Base-by-base conservation (phyloP, 2,113 vertebrate genomes). In the Rhineura floridana region DNA sequence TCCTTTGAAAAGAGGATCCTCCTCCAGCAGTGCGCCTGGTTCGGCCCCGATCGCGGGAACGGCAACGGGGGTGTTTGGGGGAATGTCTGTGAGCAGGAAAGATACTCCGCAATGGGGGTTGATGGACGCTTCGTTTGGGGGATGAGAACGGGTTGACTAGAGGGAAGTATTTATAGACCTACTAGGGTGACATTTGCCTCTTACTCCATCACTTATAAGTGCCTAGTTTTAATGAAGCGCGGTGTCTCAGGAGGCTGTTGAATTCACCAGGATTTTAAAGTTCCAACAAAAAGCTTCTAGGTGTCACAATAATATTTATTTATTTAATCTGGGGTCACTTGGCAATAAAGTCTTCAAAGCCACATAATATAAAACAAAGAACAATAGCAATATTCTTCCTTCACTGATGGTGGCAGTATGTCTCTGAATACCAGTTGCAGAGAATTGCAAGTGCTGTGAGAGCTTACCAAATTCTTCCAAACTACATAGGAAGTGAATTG, bases 61-160 rank as follows among this genome's bases (percentile, higher is more conserved):
- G n/a, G 55, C 79, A 23, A 10, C 52, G 79, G 55, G 79, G 79
- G 52, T 59, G 33, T 81, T 81, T 81, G 19, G 79, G 79, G 79
- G 55, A 81, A 62, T 62, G 79, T 63, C 80, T 81, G 80, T 81
- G 80, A 81, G 80, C 52, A 81, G 39, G 55, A 81, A 79, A 79
- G 77, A 79, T 79, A 79, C 46, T 79, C 77, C 15, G 77, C 23
- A 7, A 81, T 63, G 59, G 52, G 46, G 77, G 13, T n/a, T 11
- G 77, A 19, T 52, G 46, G 48, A n/a, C 52, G 55, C 17, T 55
- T 28, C 46, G 52, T 33, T 39, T 19, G 7, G 5, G 52, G 33
- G 33, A 6, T 2, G 21, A 52, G 46, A 42, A 10, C 36, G 62
- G 67, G 67, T n/a, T n/a, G 67, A n/a, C 67, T 69, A 28, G 67